Percentiles rank a stretch among this genome's conserved stretches.
These are phyloP conservation scores for Cuniculus paca DNA, from an alignment of 2,797 vertebrate species.

Conservation along the genomic window DNA sequence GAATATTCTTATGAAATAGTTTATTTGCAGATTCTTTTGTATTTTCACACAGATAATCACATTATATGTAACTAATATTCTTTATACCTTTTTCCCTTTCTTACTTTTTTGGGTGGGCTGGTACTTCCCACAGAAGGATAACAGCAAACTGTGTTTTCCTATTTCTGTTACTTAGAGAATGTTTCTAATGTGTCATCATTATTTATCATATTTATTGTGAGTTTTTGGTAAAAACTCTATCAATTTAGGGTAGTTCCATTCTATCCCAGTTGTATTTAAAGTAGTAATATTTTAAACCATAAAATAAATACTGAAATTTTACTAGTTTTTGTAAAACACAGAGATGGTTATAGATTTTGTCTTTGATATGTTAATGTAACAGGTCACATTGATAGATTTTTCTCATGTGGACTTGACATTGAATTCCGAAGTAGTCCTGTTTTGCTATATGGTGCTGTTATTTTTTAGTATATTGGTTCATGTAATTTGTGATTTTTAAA, in stretches of 20 bases:
- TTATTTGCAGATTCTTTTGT: conserved; percentile 13
- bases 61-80: conserved; percentile 45
- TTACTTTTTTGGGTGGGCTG: background rate
- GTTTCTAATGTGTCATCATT: conserved; percentile 12
- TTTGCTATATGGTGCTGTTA: conserved; percentile 1
- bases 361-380: conserved; percentile 41
- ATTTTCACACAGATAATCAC: conserved; percentile 21
- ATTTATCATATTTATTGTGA: conserved; percentile 8
- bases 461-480: conserved; percentile 43
- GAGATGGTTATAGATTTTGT: conserved; percentile 44
- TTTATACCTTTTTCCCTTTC: background rate
- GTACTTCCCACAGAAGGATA: background rate
- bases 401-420: background rate
- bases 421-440: conserved; percentile 13
- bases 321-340: conserved; percentile 44
- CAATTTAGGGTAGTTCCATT: conserved; percentile 14
- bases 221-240: conserved; percentile 29
- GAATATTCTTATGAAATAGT: conserved; percentile 31
- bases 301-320: conserved; percentile 50
- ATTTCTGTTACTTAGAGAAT: conserved; percentile 18
- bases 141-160: background rate
- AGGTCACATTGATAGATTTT: conserved; percentile 48
- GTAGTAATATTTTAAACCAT: conserved; percentile 46
- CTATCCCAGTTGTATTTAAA: conserved; percentile 48
- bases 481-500: background rate